A percentile compares a stretch with the other conserved stretches of the same genome.
These are phyloP conservation scores for Andricus quercusramuli DNA, from an alignment of 2,888 invertebrate genomes.

Conservation along the genomic window DNA sequence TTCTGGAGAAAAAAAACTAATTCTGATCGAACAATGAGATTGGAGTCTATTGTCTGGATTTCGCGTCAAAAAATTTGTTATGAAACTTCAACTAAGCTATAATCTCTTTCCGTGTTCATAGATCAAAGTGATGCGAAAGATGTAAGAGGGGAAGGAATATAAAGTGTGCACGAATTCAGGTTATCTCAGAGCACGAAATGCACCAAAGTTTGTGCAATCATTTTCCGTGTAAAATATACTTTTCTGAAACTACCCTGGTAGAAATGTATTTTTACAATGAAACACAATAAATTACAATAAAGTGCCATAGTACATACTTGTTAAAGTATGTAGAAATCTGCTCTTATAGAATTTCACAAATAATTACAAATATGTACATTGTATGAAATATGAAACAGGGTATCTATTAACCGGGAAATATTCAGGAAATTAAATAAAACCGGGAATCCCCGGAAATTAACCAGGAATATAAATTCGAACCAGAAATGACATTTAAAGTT, in stretches of 20 bases:
- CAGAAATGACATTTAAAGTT: too few species aligned
- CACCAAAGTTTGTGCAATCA: conserved; percentile 16
- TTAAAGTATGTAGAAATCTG: too few species aligned
- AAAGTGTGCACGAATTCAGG: conserved; percentile 34
- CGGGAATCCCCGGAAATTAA: too few species aligned
- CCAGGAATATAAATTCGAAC: too few species aligned
- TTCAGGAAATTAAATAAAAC: too few species aligned
- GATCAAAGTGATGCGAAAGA: not conserved
- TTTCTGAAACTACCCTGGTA: not conserved
- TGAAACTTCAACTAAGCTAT: conserved; percentile 20
- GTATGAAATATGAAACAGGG: too few species aligned
- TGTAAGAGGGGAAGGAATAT: conserved; percentile 9
- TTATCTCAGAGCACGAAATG: conserved; percentile 31
- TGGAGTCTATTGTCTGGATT: not conserved
- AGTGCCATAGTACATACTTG: too few species aligned
- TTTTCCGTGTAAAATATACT: conserved; percentile 23
- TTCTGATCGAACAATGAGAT: not conserved
- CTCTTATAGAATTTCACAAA: too few species aligned
- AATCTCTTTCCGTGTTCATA: conserved; percentile 25
- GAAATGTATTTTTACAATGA: too few species aligned
- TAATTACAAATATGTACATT: too few species aligned
- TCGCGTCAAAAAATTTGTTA: conserved; percentile 13
- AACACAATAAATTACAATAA: too few species aligned
- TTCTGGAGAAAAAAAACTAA: not conserved
- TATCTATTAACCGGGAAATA: too few species aligned